Base-by-base conservation (phyloP, 2,888 invertebrate species). In the Portevinia maculata region DNA sequence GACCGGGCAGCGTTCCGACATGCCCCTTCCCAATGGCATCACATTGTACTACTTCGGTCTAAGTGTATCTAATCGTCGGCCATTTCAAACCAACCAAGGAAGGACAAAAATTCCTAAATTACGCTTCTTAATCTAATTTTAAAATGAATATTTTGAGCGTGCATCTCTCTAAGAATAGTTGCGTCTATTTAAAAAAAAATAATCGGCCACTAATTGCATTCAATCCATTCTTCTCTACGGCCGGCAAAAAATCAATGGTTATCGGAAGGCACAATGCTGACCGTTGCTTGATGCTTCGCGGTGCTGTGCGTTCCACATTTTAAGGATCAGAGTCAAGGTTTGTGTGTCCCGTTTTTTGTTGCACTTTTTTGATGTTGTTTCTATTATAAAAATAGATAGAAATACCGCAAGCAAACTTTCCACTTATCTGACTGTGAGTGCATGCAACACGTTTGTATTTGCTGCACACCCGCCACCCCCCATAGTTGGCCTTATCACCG, bases 271-370 rank as follows among this genome's bases (percentile, higher is more conserved):
- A 70, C 32, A 55, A 46, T 71, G 62, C 52, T 24, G 17, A 53
- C 28, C 48, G n/a, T 62, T 32, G 24, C 44, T 62, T 44, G 13
- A 39, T n/a, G 48, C 13, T 9, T 28, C 39, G 13, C 55, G 37
- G 60, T 59, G 24, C 39, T 48, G 59, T 50, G 70, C 65, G 67
- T 79, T 84, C 79, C 79, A 84, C 79, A 44, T 65, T 70, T 79
- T 84, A 70, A 65, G 79, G 86, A 86, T 86, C 86, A 86, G 85
- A 86, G 86, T 86, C 86, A 86, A 86, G 86, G 86, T 85, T 85
- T 85, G 57, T 85, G 65, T 85, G 85, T 83, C 85, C 86, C 85
- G 85, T 84, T 86, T 84, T 75, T 53, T 64, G 28, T 3, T 34
- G n/a, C 44, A 37, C 59, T 21, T 17, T 53, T 57, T 70, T 3